Conservation (phyloP, 2,113 vertebrate genomes). For the Hippocampus mohnikei region DNA sequence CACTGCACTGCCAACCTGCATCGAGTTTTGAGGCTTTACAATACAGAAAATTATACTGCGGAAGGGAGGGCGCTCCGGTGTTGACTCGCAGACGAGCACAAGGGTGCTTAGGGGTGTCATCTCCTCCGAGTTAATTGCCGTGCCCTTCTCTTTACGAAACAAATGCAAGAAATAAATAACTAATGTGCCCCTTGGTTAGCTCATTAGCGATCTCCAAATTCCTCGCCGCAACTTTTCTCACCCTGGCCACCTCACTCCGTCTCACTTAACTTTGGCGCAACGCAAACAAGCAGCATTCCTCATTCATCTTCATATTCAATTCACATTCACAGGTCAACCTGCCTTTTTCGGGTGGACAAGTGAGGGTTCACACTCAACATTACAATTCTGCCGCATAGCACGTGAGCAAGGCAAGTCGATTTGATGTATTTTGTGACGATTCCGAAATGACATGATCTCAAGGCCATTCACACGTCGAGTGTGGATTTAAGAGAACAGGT, state of each 20-base stretch:
- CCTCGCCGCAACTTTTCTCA: slow-evolving; percentile 49
- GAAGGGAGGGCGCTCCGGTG: slow-evolving; percentile 30
- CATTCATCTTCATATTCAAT: slow-evolving; percentile 15
- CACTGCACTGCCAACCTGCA: too few species aligned
- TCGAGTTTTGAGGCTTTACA: too few species aligned
- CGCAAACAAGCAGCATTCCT: not conserved
- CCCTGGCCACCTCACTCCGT: slow-evolving; percentile 20
- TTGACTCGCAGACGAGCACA: slow-evolving; percentile 46
- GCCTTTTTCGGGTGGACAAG: not conserved
- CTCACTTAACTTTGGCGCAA: slow-evolving; percentile 27
- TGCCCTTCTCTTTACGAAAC: slow-evolving; percentile 72
- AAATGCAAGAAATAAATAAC: slow-evolving; percentile 68
- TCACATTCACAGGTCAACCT: not conserved
- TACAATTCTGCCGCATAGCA: not conserved
- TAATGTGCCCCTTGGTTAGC: slow-evolving; percentile 66
- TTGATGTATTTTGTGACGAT: not conserved
- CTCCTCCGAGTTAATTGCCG: slow-evolving; percentile 70
- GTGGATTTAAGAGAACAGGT: not conserved
- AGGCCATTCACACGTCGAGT: not conserved
- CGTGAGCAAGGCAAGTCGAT: not conserved
- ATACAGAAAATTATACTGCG: too few species aligned
- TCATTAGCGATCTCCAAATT: slow-evolving; percentile 67
- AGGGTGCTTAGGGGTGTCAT: slow-evolving; percentile 58
- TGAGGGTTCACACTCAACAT: not conserved
- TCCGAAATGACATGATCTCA: not conserved